These are phyloP conservation scores for Psilopogon haemacephalus DNA, from an alignment of 2,113 vertebrate genomes.

Conservation along the genomic window DNA sequence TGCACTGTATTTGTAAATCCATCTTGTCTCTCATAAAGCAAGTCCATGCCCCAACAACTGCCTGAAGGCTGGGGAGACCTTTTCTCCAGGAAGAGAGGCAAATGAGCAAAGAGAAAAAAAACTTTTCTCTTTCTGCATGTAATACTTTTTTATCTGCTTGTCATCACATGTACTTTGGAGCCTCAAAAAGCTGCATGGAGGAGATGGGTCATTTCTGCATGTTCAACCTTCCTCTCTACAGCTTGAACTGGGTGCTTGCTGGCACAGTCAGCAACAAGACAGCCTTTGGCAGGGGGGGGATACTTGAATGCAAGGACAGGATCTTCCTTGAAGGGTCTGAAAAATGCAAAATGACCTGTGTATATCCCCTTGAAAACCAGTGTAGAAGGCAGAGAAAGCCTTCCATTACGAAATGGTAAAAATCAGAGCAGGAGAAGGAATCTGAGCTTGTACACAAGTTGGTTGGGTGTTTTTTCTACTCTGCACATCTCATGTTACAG, in stretches of 20 bases:
- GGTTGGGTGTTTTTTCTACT: not conserved
- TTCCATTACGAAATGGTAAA: not conserved
- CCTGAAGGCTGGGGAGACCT: not conserved
- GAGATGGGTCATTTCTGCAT: not conserved
- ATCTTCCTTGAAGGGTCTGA: not conserved
- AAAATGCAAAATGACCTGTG: not conserved
- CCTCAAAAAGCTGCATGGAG: not conserved
- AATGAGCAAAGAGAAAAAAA: not conserved
- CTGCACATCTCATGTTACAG: not conserved
- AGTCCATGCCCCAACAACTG: not conserved
- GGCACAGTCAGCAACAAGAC: accelerated
- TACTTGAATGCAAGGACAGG: accelerated
- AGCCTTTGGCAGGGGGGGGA: not conserved
- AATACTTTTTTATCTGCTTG: not conserved
- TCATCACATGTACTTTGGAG: not conserved
- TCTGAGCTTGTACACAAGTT: not conserved
- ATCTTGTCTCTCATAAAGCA: accelerated
- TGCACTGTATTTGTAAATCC: not conserved
- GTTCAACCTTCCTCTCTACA: not conserved
- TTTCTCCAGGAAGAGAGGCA: not conserved
- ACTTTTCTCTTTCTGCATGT: not conserved
- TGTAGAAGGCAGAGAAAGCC: not conserved
- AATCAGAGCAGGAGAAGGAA: not conserved
- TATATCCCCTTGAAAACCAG: not conserved
- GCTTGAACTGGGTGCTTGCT: not conserved